Percentiles rank a stretch among this genome's conserved stretches.
Conservation (phyloP, 2,113 vertebrate species). For the Nothocercus julius region DNA sequence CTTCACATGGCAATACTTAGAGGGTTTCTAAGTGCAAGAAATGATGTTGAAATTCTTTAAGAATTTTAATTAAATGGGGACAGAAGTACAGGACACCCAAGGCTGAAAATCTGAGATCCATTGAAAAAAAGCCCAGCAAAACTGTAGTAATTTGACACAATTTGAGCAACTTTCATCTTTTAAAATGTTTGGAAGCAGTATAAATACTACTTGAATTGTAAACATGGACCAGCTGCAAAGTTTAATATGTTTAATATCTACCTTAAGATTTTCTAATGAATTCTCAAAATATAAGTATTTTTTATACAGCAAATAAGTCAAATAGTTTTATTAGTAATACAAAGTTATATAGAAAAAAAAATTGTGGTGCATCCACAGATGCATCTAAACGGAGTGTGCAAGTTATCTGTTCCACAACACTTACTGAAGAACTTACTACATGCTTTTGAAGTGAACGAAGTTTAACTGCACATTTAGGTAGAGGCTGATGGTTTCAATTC, state of each 20-base stretch:
- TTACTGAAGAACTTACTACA: not conserved
- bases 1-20: not conserved
- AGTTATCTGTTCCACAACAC: not conserved
- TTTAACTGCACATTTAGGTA: not conserved
- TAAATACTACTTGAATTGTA: not conserved
- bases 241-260: not conserved
- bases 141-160: not conserved
- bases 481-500: not conserved
- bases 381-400: fast-evolving
- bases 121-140: not conserved
- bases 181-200: not conserved
- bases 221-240: not conserved
- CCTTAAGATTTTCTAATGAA: not conserved
- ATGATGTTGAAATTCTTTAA: not conserved
- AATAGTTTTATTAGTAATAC: not conserved
- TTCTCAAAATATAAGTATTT: not conserved
- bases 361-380: not conserved
- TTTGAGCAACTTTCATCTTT: not conserved
- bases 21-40: not conserved
- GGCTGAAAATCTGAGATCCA: not conserved
- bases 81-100: not conserved
- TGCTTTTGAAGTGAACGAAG: not conserved
- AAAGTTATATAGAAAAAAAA: not conserved
- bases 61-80: not conserved
- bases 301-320: not conserved